Evolutionary conservation across 2,888 invertebrate species (phyloP).

Genomic region (Pseudoips prasinana): DNA sequence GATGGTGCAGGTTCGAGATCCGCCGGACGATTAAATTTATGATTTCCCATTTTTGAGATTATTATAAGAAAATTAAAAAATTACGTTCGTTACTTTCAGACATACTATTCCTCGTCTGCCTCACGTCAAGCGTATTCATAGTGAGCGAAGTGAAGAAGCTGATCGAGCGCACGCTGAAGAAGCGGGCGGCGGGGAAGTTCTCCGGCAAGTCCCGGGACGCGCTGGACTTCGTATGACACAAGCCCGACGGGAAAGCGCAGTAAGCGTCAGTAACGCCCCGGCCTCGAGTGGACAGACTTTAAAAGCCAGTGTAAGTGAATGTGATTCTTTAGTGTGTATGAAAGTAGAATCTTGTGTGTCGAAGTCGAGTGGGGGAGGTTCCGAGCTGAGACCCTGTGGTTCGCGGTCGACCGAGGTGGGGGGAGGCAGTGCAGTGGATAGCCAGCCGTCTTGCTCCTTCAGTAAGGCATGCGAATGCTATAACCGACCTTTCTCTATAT

Average conservation of each 20-base stretch:
- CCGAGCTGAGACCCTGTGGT: neutral
- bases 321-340: neutral
- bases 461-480: conserved; percentile 5
- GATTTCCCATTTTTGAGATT: too few relatives aligned
- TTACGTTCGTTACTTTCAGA: too few relatives aligned
- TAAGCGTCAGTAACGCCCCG: conserved; percentile 40
- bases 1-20: too few relatives aligned
- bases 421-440: too few relatives aligned
- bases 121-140: conserved; percentile 98
- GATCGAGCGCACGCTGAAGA: conserved; percentile 88
- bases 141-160: conserved; percentile 96
- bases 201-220: conserved; percentile 69
- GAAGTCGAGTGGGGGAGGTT: neutral
- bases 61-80: too few relatives aligned
- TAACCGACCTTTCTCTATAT: conserved; percentile 19
- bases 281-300: conserved; percentile 3
- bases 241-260: conserved; percentile 68
- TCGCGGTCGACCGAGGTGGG: too few relatives aligned
- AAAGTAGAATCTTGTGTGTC: neutral
- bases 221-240: conserved; percentile 90
- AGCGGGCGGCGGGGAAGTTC: conserved; percentile 67
- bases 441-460: neutral
- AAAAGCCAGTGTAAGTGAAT: neutral
- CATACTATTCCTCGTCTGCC: conserved; percentile 92
- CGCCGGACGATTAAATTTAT: too few relatives aligned